These are phyloP conservation scores for Pseudomyrmex sp. DNA, from an alignment of 1,140 invertebrate genomes.

Conservation along the genomic window DNA sequence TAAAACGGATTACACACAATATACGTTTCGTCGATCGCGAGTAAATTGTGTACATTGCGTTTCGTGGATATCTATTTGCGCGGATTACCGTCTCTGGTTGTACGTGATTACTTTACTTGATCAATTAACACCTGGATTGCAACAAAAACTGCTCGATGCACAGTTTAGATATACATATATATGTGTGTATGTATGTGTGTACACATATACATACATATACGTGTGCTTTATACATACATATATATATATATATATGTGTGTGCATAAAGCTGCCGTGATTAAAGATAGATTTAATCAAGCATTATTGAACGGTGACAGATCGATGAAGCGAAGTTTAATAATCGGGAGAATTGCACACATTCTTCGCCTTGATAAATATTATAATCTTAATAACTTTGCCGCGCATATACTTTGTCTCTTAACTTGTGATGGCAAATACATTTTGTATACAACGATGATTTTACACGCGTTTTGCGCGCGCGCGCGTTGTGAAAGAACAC, in stretches of 20 bases:
- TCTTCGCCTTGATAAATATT: conserved; percentile 42
- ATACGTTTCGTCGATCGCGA: conserved; percentile 22
- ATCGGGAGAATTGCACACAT: conserved; percentile 33
- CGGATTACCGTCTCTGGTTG: conserved; percentile 43
- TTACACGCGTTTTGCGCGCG: background rate
- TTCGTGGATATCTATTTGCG: conserved; percentile 36
- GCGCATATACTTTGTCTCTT: conserved; percentile 13
- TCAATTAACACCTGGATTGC: conserved; percentile 47
- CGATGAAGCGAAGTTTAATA: conserved; percentile 47
- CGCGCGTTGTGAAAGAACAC: background rate
- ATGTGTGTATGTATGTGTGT: no score
- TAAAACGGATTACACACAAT: conserved; percentile 53
- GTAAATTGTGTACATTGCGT: conserved; percentile 37
- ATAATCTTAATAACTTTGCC: conserved; percentile 21
- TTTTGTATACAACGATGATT: background rate
- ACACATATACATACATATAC: no score
- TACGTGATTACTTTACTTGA: conserved; percentile 55
- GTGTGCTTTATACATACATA: no score
- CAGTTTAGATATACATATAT: background rate
- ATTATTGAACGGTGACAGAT: conserved; percentile 44
- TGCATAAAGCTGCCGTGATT: background rate
- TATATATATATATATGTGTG: no score
- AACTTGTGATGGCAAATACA: conserved; percentile 34
- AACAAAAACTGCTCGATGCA: conserved; percentile 18
- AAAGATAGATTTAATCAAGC: conserved; percentile 41